Conservation (phyloP, 2,113 vertebrate genomes). For the Forbesichthys papilliferus region DNA sequence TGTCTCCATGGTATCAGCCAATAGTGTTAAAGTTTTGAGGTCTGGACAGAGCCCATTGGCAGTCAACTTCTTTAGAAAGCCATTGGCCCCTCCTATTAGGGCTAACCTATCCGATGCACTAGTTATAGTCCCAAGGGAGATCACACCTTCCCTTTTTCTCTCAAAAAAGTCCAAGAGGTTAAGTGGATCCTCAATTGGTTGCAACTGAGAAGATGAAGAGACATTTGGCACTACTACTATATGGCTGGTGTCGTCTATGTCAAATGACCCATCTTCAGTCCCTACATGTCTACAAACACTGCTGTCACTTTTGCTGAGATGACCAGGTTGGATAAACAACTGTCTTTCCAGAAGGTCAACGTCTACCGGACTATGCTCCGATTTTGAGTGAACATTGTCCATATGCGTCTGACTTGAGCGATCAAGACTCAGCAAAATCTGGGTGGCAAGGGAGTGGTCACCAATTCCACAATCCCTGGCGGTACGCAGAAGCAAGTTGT, state of each 20-base stretch:
- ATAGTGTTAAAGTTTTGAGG: conserved; percentile 85
- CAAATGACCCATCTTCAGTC: not conserved
- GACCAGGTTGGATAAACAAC: conserved; percentile 66
- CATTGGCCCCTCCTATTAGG: conserved; percentile 84
- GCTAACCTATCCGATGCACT: conserved; percentile 77
- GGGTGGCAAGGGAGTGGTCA: conserved; percentile 69
- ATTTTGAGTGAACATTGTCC: conserved; percentile 22
- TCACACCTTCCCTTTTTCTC: conserved; percentile 34
- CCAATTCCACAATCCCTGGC: conserved; percentile 89
- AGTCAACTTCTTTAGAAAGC: conserved; percentile 86
- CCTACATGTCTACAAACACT: not conserved
- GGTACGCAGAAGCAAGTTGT: conserved; percentile 85
- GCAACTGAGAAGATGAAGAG: not conserved
- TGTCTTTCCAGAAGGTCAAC: conserved; percentile 81
- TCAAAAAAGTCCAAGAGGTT: conserved; percentile 81
- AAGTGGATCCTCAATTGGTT: conserved; percentile 39
- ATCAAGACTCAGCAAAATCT: conserved; percentile 72
- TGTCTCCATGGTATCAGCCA: conserved; percentile 82
- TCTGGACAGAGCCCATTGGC: conserved; percentile 73
- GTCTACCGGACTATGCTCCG: conserved; percentile 9
- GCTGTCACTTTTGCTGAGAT: not conserved
- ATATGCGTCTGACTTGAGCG: not conserved
- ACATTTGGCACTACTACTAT: conserved; percentile 27
- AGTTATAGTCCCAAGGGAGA: conserved; percentile 79
- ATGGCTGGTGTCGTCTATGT: conserved; percentile 4